phyloP scores from a whole-genome alignment of 2,888 invertebrate genomes.

The Lissonota sp. region DNA sequence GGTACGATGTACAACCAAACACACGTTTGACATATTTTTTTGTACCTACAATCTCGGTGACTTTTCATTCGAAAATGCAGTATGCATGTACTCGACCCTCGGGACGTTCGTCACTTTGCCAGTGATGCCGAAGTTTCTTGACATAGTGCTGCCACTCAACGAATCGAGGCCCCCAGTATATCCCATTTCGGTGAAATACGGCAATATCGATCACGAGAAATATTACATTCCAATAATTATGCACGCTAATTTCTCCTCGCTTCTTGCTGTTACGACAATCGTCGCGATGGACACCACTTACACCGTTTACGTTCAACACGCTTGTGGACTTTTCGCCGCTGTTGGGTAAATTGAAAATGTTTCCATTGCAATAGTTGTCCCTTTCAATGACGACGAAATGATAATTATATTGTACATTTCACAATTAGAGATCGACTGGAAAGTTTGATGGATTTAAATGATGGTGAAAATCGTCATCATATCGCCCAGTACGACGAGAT shows the following conservation, averaged over 20 bases:
- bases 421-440: constrained; percentile 34
- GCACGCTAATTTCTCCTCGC: constrained; percentile 29
- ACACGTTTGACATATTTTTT: constrained; percentile 33
- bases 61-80: too few relatives aligned
- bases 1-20: too few relatives aligned
- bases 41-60: background rate
- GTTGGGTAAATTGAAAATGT: constrained; percentile 37
- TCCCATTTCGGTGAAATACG: constrained; percentile 44
- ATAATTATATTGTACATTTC: background rate
- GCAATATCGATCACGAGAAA: constrained; percentile 39
- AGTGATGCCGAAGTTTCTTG: constrained; percentile 45
- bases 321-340: constrained; percentile 56
- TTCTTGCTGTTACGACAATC: constrained; percentile 38
- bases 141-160: constrained; percentile 58
- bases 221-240: constrained; percentile 50
- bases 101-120: constrained; percentile 51
- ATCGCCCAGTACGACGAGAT: background rate
- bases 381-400: background rate
- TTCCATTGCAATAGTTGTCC: background rate
- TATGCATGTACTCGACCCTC: constrained; percentile 57
- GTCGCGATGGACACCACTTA: constrained; percentile 54
- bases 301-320: constrained; percentile 56
- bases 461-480: too few relatives aligned
- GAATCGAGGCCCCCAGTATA: constrained; percentile 39
- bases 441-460: constrained; percentile 9